Evolutionary conservation across 2,888 invertebrate genomes (phyloP), one percentile per base, ranked within the genome.

Genomic region (Andrena dorsata): DNA sequence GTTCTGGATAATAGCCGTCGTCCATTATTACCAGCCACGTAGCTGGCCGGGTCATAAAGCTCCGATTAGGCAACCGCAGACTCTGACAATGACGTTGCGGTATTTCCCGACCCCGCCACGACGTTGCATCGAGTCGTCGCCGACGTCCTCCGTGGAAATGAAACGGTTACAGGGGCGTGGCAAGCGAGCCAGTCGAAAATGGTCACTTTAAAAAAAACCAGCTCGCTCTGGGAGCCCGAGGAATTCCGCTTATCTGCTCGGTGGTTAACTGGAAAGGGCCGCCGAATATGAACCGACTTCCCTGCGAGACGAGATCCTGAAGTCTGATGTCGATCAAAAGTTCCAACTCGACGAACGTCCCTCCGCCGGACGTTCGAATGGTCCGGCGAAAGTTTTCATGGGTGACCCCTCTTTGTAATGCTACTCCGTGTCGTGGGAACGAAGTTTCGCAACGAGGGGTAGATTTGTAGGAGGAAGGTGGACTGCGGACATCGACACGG

Each of bases 21-120:
- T 88, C 87, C 85, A 90, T 90, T 90, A 90, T 88, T 81, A 83
- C 80, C 85, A 88, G 88, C 76, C 80, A 70, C 70, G 82, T 87
- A 85, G 80, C 88, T 83, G 86, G 74, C 75, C 64, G 68, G 79
- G 86, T 86, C 87, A 81, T 90, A 88, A 89, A 90, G 89, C 78
- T 80, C 61, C 65, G 87, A 84, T 83, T 79, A 84, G 80, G 82
- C 83, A 81, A 78, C 71, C 71, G 65, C 80, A 61, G 72, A 56
- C 69, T 77, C 80, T 85, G 87, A 89, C 84, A 84, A 86, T 86
- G 84, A 84, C 82, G 81, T 82, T 76, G 74, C 61, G 72, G 53
- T 64, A 79, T 78, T 82, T 75, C 78, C 72, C 74, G 35, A 7
- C 56, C 13, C 13, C 7, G 26, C 16, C 32, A 10, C 47, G 58